Percentiles rank a stretch among this genome's conserved stretches.
These are phyloP conservation scores for Cheilosia pagana DNA, from an alignment of 2,888 invertebrate genomes.

Conservation along the genomic window DNA sequence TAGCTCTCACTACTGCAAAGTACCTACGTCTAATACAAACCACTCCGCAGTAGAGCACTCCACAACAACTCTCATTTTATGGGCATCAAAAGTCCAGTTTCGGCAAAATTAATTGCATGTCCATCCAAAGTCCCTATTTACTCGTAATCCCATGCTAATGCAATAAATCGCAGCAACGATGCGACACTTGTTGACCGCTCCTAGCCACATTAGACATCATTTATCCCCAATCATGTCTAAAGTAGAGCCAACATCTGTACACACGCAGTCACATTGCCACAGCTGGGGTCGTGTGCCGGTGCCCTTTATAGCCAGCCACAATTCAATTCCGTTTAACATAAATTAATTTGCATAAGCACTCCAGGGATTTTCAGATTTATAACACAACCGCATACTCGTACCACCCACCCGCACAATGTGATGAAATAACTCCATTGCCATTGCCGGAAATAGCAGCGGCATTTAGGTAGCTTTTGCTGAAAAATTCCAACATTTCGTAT, in stretches of 20 bases:
- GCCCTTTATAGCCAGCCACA: constrained; percentile 3
- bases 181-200: constrained; percentile 22
- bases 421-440: constrained; percentile 18
- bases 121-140: background rate
- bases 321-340: constrained; percentile 61
- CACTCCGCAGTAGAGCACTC: no score
- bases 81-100: background rate
- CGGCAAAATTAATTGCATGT: background rate
- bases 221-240: constrained; percentile 10
- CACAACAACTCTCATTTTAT: background rate
- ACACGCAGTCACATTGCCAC: background rate
- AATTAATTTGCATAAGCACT: constrained; percentile 69
- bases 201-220: constrained; percentile 3
- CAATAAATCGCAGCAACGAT: constrained; percentile 23
- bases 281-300: constrained; percentile 1
- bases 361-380: constrained; percentile 46
- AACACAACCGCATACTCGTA: constrained; percentile 16
- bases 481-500: constrained; percentile 15
- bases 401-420: background rate
- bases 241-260: constrained; percentile 27
- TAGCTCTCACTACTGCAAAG: no score
- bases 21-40: no score
- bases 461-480: constrained; percentile 6
- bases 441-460: constrained; percentile 1
- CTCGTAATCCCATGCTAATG: constrained; percentile 1